These are phyloP conservation scores for Vidua macroura DNA, from an alignment of 2,113 vertebrate species.

Conservation along the genomic window DNA sequence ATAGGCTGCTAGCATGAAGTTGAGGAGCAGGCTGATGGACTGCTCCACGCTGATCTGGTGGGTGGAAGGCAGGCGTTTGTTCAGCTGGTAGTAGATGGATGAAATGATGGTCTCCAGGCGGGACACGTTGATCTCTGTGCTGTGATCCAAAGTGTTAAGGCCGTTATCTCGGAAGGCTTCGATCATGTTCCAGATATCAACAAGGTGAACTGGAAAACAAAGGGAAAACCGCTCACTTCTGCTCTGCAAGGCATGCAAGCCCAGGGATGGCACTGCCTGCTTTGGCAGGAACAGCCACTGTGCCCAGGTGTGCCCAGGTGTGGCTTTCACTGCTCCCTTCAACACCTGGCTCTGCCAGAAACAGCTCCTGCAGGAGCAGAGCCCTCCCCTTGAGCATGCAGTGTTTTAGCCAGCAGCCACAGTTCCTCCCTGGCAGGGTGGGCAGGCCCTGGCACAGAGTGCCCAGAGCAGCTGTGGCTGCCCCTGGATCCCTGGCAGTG, in stretches of 20 bases:
- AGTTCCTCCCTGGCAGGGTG: not conserved
- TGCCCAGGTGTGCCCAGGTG: not conserved
- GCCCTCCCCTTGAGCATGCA: not conserved
- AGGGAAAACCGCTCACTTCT: not conserved
- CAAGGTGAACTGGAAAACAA: constrained; percentile 86
- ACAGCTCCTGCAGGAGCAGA: not conserved
- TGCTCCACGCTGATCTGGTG: constrained; percentile 98
- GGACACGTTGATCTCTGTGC: constrained; percentile 93
- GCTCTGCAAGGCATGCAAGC: not conserved
- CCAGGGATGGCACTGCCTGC: not conserved
- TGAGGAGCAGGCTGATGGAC: constrained; percentile 95
- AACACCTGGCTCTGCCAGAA: not conserved
- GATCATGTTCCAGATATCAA: constrained; percentile 99
- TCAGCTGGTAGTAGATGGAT: constrained; percentile 97
- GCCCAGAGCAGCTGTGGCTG: no score
- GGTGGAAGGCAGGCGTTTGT: constrained; percentile 94
- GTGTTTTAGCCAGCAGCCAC: not conserved
- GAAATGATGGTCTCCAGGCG: constrained; percentile 96
- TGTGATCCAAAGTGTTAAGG: constrained; percentile 92
- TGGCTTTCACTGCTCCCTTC: not conserved
- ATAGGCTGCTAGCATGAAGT: constrained; percentile 94
- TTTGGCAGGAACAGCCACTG: not conserved
- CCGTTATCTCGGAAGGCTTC: constrained; percentile 98
- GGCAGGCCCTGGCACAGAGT: not conserved
- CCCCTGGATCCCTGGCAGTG: not conserved